Evolutionary conservation across 2,888 invertebrate genomes (phyloP).

Genomic region (Pardosa pseudoannulata): DNA sequence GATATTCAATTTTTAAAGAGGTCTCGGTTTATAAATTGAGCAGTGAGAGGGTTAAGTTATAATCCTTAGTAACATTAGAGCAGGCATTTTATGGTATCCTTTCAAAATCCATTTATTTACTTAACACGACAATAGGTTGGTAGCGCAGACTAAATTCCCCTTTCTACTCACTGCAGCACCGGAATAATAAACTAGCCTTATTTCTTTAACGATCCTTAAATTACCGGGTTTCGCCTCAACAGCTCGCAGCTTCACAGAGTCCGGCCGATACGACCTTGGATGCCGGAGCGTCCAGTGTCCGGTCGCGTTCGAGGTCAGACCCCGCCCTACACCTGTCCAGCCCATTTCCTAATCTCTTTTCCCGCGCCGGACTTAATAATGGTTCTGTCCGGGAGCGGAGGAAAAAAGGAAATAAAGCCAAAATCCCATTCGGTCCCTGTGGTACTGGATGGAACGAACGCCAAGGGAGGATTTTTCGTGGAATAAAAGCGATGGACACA

Average conservation of each 20-base stretch:
- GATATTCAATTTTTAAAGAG: no score
- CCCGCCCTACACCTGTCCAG: conserved; percentile 61
- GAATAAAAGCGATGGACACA: neutral
- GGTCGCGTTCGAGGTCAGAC: conserved; percentile 60
- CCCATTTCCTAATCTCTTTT: conserved; percentile 66
- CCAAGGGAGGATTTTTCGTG: conserved; percentile 3
- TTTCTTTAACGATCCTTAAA: neutral
- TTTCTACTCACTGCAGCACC: neutral
- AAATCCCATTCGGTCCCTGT: conserved; percentile 36
- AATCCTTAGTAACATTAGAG: no score
- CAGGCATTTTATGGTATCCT: no score
- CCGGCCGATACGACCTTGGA: conserved; percentile 59
- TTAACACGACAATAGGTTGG: no score
- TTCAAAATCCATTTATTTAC: no score
- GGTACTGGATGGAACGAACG: conserved; percentile 24
- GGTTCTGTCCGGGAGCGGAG: neutral
- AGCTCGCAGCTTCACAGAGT: no score
- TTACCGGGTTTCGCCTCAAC: conserved; percentile 33
- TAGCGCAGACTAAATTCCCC: no score
- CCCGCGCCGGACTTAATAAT: conserved; percentile 27
- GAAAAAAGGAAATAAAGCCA: conserved; percentile 30
- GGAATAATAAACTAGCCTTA: neutral
- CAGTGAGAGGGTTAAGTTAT: no score
- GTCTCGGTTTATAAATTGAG: no score
- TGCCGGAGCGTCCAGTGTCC: conserved; percentile 33